Base-by-base conservation (phyloP, 2,888 invertebrate genomes). In the Chirona hameri region DNA sequence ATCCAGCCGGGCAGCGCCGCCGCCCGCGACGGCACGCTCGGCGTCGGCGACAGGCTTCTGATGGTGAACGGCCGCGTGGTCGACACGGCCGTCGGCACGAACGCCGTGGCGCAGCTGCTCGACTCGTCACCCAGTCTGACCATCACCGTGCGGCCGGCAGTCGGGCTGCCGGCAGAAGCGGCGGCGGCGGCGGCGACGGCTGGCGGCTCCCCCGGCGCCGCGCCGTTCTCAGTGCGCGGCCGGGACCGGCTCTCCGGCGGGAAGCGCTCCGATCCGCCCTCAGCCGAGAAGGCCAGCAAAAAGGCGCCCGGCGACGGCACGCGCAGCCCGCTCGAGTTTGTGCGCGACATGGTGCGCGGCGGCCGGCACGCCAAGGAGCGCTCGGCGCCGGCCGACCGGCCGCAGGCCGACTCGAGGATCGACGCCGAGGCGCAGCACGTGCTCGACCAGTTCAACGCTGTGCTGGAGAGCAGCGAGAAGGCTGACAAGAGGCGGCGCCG, bases 1-100 rank as follows among this genome's bases (percentile, higher is more conserved):
- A 97, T 98, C 86, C 93, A 94, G 85, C 94, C 95, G 65, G 96
- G 96, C 27, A 96, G 96, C 85, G 89, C 94, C 83, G 95, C 97
- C 15, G 95, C 97, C 10, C 95, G 95, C 87, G 95, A 96, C 86
- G 93, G 93, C 52, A 94, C 93, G 87, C 88, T 96, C 60, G 93
- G 93, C 84, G 92, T 97, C 81, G 98, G 98, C 0, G 98, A 98
- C 89, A 91, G 98, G 85, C 93, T 99, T 84, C 90, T 98, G 81
- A 95, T 94, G 89, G 96, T 96, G 48, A 79, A 65, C 57, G 82
- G 81, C 57, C 83, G 80, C 81, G 79, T 84, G 84, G 85, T 83
- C 83, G 85, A 81, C 86, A 86, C 27, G 48, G 84, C 9, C 81
- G 83, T 48, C 81, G 79, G 69, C 57, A n/a, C 81, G 55, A 72